Base-by-base conservation (phyloP, 2,797 vertebrate genomes). In the Caiman crocodilus region DNA sequence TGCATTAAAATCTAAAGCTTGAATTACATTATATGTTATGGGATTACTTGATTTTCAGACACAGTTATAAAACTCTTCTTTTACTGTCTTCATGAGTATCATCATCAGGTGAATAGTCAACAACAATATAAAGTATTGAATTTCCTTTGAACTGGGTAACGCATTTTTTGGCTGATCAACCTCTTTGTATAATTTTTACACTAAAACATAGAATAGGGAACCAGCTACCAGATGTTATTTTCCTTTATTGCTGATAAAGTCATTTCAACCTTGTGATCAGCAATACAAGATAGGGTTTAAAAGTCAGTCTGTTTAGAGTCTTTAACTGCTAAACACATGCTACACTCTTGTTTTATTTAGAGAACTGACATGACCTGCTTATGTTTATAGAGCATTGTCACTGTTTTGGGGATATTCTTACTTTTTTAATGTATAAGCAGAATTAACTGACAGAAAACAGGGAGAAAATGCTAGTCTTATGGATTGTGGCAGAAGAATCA, bases 1-100 rank as follows among this genome's bases (percentile, higher is more conserved):
- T 87, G 91, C 96, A 95, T 96, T 97, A 97, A 96, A 96, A 91
- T 94, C 90, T 95, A 89, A 92, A 96, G 88, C 87, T 91, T 87
- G 87, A 96, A 95, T 95, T 96, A 94, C 94, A 85, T 92, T 97
- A 88, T 50, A 79, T 58, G 64, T 90, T 85, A 77, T 18, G 92
- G 88, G 93, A 96, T 95, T 95, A 91, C 76, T 96, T 95, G 94
- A 95, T 96, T 94, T 93, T 95, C 79, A 77, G 79, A 79, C 60
- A 71, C 63, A 95, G 91, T 87, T 90, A 87, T 94, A 96, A 97
- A 97, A 94, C 81, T 90, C 90, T 71, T 86, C 91, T 92, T 50
- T 93, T 93, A 58, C 89, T 94, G 69, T 96, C 91, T 96, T 88
- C 35, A 25, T 84, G 84, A 90, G 91, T 83, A 90, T 87, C 90